Evolutionary conservation across 2,113 vertebrate species (phyloP).

Genomic region (Heterotilapia buettikoferi): DNA sequence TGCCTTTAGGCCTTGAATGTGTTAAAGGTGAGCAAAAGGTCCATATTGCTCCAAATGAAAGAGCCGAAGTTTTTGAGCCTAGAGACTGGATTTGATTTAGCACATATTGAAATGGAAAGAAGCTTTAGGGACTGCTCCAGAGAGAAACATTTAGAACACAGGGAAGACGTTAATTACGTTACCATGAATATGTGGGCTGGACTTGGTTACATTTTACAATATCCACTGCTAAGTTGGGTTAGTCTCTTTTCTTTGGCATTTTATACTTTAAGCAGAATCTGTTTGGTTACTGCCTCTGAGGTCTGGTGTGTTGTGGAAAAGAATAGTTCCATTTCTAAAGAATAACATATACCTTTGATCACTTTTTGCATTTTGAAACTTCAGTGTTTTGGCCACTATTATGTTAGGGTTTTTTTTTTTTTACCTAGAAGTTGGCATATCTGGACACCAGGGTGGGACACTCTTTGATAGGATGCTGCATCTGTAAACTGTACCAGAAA

Average conservation of each 20-base stretch:
- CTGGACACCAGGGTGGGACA: neutral
- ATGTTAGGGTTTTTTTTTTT: neutral
- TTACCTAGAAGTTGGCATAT: neutral
- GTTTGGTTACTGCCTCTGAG: neutral
- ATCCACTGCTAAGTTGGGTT: neutral
- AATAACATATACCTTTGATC: neutral
- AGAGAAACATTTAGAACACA: fast-evolving
- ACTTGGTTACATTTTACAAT: neutral
- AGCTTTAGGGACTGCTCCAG: neutral
- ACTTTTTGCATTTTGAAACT: neutral
- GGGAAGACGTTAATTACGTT: neutral
- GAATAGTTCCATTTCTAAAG: neutral
- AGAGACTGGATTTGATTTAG: neutral
- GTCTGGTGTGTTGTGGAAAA: neutral
- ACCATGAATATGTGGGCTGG: neutral
- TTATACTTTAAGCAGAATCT: neutral
- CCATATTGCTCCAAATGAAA: conserved; percentile 5
- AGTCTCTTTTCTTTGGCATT: neutral
- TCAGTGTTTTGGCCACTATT: neutral
- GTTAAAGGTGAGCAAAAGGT: neutral
- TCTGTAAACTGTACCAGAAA: neutral
- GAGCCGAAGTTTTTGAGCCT: neutral
- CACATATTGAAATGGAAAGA: neutral
- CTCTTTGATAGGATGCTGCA: neutral
- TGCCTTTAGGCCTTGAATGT: neutral